phyloP scores from a whole-genome alignment of 2,888 invertebrate genomes.

The Seira musarum region DNA sequence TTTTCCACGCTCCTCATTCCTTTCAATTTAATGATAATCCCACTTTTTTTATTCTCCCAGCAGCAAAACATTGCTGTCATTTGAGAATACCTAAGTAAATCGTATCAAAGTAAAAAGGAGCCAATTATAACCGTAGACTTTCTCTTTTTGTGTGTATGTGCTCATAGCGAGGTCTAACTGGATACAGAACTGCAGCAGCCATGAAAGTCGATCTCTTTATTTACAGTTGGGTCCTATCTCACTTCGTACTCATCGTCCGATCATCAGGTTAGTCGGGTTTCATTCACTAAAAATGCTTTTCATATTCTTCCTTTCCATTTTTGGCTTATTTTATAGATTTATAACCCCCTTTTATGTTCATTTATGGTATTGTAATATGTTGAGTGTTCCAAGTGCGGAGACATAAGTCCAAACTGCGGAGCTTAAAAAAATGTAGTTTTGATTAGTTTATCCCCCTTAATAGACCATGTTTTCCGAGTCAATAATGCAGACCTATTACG shows the following conservation, averaged over 20 bases:
- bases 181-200: background rate
- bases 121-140: background rate
- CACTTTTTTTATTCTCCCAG: background rate
- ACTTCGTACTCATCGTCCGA: conserved; percentile 59
- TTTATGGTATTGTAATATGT: too few species aligned
- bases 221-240: conserved; percentile 62
- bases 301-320: background rate
- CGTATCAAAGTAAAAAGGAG: background rate
- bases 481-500: background rate
- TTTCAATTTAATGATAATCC: background rate
- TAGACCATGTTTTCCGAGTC: background rate
- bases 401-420: too few species aligned
- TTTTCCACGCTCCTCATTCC: background rate
- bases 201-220: conserved; percentile 61
- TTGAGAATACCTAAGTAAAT: background rate
- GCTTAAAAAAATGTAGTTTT: background rate
- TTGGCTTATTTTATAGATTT: background rate
- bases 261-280: conserved; percentile 58
- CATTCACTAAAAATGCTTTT: background rate
- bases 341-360: too few species aligned
- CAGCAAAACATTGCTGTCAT: background rate
- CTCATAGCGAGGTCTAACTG: too few species aligned
- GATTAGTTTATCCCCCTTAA: background rate
- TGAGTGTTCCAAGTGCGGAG: too few species aligned
- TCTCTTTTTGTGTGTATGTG: too few species aligned